Evolutionary conservation across 1,140 invertebrate genomes (phyloP), one percentile per base, ranked within the genome.

Genomic region (Spodoptera litura): DNA sequence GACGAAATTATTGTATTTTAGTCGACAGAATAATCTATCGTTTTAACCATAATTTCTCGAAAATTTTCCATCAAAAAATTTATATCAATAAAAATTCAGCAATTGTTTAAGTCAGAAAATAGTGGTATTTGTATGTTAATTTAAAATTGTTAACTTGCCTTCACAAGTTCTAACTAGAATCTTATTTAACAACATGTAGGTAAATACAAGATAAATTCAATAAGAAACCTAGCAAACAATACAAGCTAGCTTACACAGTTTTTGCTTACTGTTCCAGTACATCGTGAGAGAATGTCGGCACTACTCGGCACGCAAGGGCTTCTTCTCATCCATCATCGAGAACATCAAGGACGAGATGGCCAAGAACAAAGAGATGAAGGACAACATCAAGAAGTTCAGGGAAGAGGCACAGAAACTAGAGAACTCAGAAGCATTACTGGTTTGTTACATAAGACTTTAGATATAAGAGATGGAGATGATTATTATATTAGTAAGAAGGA

Each of bases 291-390:
- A 93, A 93, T 94, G 93, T 75, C 88, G 92, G 0, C 82, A 88
- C 12, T 94, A 94, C 78, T 94, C 93, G 49, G 90, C 89, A 71
- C 84, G 95, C 38, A 95, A 95, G 70, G 95, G 95, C 44, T 99
- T 99, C 91, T 96, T 99, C 82, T 97, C 97, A 49, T 97, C 98
- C 86, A 96, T 99, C 62, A 95, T 99, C 72, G 98, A 99, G 61
- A 99, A 99, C 93, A 97, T 99, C 66, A 97, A 97, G 90, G 97
- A 99, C 84, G 99, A 99, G 91, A 97, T 99, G 91, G 96, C 97
- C 9, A 99, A 99, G 93, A 99, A 99, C 94, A 99, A 99, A 95
- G 99, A 99, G 93, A 99, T 99, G 97, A 99, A 99, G 95, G 98
- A 99, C 84, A 99, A 96, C 83, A 96, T 99, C 79, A 98, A 98